Percentiles rank a stretch among this genome's conserved stretches.
Conservation (phyloP, 2,888 invertebrate species). For the Petrolisthes manimaculis region DNA sequence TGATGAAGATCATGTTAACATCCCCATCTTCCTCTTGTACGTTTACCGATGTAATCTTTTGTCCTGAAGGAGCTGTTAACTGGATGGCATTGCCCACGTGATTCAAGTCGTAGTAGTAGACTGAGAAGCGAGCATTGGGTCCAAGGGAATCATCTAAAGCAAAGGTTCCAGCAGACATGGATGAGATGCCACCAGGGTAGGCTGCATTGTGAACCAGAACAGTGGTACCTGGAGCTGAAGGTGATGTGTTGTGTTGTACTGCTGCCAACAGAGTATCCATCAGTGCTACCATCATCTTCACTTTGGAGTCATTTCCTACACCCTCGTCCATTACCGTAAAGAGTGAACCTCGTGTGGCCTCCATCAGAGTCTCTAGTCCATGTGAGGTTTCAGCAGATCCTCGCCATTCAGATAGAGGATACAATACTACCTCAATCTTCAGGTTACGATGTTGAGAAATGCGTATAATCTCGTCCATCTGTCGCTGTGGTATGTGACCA, state of each 20-base stretch:
- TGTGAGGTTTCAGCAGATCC: slow-evolving; percentile 36
- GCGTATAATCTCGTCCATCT: slow-evolving; percentile 53
- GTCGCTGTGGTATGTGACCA: slow-evolving; percentile 31
- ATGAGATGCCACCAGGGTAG: slow-evolving; percentile 57
- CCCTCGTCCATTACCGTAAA: slow-evolving; percentile 63
- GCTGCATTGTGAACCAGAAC: slow-evolving; percentile 54
- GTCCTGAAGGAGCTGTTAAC: slow-evolving; percentile 56
- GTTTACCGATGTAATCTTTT: slow-evolving; percentile 45
- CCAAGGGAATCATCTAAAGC: slow-evolving; percentile 63
- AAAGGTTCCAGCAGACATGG: slow-evolving; percentile 59
- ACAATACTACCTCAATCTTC: slow-evolving; percentile 45
- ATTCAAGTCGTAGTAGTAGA: slow-evolving; percentile 61
- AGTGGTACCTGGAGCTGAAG: slow-evolving; percentile 45
- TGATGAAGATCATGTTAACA: slow-evolving; percentile 57
- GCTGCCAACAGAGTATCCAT: slow-evolving; percentile 63
- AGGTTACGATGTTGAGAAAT: slow-evolving; percentile 32
- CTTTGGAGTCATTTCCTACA: slow-evolving; percentile 65
- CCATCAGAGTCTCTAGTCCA: slow-evolving; percentile 48
- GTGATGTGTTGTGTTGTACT: slow-evolving; percentile 29
- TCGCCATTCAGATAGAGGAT: slow-evolving; percentile 53
- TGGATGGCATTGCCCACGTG: slow-evolving; percentile 61
- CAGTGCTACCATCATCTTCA: slow-evolving; percentile 65
- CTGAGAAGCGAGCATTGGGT: slow-evolving; percentile 50
- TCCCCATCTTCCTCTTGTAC: slow-evolving; percentile 65
- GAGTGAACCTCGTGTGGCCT: slow-evolving; percentile 35